Conservation (phyloP, 2,113 vertebrate species). For the Pangasianodon hypophthalmus region DNA sequence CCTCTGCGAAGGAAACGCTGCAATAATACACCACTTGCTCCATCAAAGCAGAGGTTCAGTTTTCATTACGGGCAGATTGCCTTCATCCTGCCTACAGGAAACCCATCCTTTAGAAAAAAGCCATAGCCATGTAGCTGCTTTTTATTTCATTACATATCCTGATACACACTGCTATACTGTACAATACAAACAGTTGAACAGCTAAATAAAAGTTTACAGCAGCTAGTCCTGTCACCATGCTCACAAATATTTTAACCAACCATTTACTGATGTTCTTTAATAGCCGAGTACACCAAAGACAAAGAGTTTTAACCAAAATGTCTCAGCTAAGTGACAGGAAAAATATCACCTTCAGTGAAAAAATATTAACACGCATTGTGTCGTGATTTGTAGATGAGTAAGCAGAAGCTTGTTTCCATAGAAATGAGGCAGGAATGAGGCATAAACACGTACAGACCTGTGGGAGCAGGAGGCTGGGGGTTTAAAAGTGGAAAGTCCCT, state of each 20-base stretch:
- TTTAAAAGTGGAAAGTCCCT: neutral
- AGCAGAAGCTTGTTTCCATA: neutral
- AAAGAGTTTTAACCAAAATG: neutral
- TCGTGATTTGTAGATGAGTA: neutral
- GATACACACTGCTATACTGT: neutral
- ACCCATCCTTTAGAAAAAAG: neutral
- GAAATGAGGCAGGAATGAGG: neutral
- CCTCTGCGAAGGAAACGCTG: neutral
- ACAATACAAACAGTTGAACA: neutral
- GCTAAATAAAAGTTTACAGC: neutral
- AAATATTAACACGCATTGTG: neutral
- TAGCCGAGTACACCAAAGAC: neutral
- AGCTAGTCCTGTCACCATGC: neutral
- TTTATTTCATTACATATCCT: neutral
- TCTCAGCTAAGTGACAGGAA: neutral
- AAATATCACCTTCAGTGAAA: neutral
- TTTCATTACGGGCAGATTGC: neutral
- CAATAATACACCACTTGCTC: neutral
- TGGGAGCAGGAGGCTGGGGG: neutral
- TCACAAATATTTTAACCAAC: neutral
- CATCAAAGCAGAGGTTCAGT: neutral
- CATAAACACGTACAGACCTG: neutral
- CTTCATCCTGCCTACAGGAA: neutral
- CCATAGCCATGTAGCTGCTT: neutral
- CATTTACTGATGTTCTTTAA: neutral